A percentile compares a stretch with the other conserved stretches of the same genome.
Evolutionary conservation across 2,797 vertebrate genomes (phyloP).

Genomic region (Xenopus petersii): DNA sequence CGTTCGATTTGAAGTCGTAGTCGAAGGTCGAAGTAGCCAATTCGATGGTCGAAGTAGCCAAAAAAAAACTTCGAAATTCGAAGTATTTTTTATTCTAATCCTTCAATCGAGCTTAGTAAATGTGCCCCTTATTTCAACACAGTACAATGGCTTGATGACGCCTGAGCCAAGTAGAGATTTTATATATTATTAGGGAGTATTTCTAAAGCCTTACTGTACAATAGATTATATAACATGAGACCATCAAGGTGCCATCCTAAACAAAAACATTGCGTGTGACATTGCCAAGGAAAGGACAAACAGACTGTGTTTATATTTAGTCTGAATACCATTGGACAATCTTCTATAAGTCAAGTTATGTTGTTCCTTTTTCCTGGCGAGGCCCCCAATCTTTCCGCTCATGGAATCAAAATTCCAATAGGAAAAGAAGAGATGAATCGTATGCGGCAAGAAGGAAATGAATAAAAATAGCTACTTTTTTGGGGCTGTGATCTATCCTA

Average conservation of each 20-base stretch:
- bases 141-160: too few species aligned
- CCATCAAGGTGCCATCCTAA: constrained; percentile 37
- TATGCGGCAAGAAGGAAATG: constrained; percentile 30
- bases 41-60: too few species aligned
- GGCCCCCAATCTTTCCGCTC: constrained; percentile 30
- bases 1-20: too few species aligned
- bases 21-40: too few species aligned
- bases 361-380: constrained; percentile 33
- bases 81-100: too few species aligned
- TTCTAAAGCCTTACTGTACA: too few species aligned
- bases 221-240: constrained; percentile 4
- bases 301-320: constrained; percentile 28
- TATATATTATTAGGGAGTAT: too few species aligned
- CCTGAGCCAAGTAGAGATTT: too few species aligned
- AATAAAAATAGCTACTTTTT: constrained; percentile 26
- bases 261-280: constrained; percentile 41
- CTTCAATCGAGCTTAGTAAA: too few species aligned
- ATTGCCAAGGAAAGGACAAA: not conserved
- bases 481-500: constrained; percentile 10
- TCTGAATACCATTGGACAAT: constrained; percentile 22
- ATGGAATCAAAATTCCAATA: constrained; percentile 9
- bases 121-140: too few species aligned
- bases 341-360: not conserved
- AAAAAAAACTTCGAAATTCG: too few species aligned
- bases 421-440: constrained; percentile 5